Evolutionary conservation across 2,888 invertebrate genomes (phyloP).

Genomic region (Diaphora mendica): DNA sequence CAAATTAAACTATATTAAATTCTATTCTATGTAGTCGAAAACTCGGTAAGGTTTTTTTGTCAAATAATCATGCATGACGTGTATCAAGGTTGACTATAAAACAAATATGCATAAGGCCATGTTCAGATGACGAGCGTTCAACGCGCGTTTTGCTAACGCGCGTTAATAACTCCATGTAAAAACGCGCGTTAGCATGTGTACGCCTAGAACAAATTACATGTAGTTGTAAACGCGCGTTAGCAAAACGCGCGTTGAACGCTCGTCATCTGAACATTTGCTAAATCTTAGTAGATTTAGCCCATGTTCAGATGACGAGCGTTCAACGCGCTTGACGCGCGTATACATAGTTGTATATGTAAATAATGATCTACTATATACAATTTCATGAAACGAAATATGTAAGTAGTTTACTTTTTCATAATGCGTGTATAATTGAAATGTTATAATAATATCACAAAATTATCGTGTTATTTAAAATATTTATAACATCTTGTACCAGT

Average conservation of each 20-base stretch:
- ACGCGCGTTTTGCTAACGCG: no score
- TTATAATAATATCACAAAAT: constrained; percentile 3
- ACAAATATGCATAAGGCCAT: constrained; percentile 16
- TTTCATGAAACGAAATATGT: neutral
- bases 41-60: constrained; percentile 15
- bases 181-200: no score
- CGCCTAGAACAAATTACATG: no score
- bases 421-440: constrained; percentile 7
- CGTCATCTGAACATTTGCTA: no score
- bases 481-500: neutral
- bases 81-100: constrained; percentile 34
- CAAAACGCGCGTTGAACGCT: no score
- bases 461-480: neutral
- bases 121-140: no score
- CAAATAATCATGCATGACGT: constrained; percentile 23
- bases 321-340: no score
- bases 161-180: constrained; percentile 7
- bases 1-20: no score
- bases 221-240: no score
- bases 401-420: constrained; percentile 13
- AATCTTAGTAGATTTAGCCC: no score
- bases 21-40: no score
- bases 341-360: neutral
- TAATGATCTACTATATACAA: neutral
- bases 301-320: no score